Evolutionary conservation across 1,140 invertebrate species (phyloP).

Genomic region (Caenorhabditis remanei): DNA sequence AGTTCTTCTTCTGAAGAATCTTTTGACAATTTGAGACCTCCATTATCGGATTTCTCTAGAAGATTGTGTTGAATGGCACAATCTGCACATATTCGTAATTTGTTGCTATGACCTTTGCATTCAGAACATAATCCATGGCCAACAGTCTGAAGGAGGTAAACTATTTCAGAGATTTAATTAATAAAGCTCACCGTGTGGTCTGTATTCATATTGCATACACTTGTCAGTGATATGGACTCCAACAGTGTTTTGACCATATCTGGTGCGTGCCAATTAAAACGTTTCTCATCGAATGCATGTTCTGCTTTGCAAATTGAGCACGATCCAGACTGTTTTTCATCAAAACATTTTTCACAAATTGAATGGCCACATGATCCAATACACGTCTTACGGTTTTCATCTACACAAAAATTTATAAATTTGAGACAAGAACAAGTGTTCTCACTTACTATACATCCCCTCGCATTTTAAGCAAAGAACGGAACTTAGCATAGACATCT

Average conservation of each 20-base stretch:
- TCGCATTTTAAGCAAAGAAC: neutral
- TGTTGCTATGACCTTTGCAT: no score
- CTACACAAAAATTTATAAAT: neutral
- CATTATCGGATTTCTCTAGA: no score
- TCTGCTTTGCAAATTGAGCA: slow-evolving; percentile 1
- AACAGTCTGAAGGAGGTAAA: no score
- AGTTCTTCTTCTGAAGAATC: neutral
- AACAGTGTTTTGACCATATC: neutral
- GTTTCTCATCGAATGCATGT: neutral
- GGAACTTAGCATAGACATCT: neutral
- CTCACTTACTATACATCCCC: neutral
- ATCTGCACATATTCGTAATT: no score
- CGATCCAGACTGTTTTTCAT: neutral
- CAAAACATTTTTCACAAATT: slow-evolving; percentile 1
- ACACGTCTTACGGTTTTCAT: neutral
- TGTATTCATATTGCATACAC: no score
- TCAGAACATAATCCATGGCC: no score
- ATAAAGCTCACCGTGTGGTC: neutral
- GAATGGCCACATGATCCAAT: neutral
- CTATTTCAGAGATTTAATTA: neutral
- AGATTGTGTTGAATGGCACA: no score
- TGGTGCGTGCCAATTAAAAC: neutral
- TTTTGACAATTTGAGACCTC: no score
- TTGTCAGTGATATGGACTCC: neutral
- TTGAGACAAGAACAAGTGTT: neutral